phyloP scores from a whole-genome alignment of 2,797 vertebrate genomes.

The Danio tinwini region DNA sequence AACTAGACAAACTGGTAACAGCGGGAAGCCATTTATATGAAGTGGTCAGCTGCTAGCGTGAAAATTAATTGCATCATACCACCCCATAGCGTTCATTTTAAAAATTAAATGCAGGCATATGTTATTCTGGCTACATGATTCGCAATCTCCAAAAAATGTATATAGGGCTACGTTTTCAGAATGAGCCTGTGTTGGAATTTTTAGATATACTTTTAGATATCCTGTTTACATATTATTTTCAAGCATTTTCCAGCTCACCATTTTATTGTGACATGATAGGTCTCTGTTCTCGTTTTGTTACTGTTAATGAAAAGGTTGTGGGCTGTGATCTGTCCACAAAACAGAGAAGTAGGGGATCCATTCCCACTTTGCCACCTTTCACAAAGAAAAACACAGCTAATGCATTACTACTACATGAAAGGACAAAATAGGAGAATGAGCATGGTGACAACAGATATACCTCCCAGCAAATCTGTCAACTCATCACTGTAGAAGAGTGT shows the following conservation, averaged over 20 bases:
- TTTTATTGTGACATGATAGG: constrained; percentile 12
- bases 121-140: too few relatives aligned
- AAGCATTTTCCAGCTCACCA: not conserved
- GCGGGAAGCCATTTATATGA: too few relatives aligned
- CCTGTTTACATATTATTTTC: constrained; percentile 15
- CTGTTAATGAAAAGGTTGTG: constrained; percentile 17
- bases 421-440: constrained; percentile 40
- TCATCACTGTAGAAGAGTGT: constrained; percentile 46
- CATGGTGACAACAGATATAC: constrained; percentile 57
- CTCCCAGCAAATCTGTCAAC: constrained; percentile 59
- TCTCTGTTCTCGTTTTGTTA: constrained; percentile 23
- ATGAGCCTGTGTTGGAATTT: too few relatives aligned
- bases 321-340: constrained; percentile 24
- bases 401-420: constrained; percentile 49
- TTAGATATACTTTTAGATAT: not conserved
- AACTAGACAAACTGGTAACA: too few relatives aligned
- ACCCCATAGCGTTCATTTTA: too few relatives aligned
- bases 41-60: too few relatives aligned
- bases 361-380: constrained; percentile 28
- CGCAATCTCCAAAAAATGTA: too few relatives aligned
- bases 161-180: too few relatives aligned
- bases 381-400: constrained; percentile 54
- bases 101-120: too few relatives aligned
- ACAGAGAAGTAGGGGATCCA: constrained; percentile 7
- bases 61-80: too few relatives aligned